Percentiles rank a stretch among this genome's conserved stretches.
phyloP scores from a whole-genome alignment of 1,140 invertebrate genomes.

The Onthophagus taurus region DNA sequence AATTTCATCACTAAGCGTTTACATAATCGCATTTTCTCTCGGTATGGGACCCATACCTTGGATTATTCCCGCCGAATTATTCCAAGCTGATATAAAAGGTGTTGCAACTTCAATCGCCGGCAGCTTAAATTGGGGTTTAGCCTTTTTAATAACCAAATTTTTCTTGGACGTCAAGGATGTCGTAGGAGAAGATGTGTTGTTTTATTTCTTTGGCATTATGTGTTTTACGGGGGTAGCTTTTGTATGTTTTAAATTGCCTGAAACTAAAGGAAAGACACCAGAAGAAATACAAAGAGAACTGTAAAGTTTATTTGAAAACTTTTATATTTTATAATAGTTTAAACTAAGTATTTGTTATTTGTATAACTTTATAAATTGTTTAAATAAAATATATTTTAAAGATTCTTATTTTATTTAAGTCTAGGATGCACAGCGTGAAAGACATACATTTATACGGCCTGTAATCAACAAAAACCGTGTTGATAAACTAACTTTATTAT shows the following conservation, averaged over 20 bases:
- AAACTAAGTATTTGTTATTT: too few relatives aligned
- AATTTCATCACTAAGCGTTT: constrained; percentile 59
- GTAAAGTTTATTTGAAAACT: too few relatives aligned
- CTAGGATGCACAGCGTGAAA: too few relatives aligned
- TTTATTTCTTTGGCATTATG: constrained; percentile 52
- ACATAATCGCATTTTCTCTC: constrained; percentile 66
- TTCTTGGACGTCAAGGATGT: constrained; percentile 8
- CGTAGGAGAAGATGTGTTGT: constrained; percentile 45
- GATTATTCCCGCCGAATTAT: constrained; percentile 68
- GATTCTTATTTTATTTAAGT: too few relatives aligned
- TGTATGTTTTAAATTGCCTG: constrained; percentile 59
- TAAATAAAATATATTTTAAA: too few relatives aligned
- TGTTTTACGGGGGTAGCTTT: constrained; percentile 54
- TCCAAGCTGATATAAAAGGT: constrained; percentile 65
- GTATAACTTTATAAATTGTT: too few relatives aligned
- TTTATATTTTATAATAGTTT: too few relatives aligned
- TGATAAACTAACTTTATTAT: too few relatives aligned
- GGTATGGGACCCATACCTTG: constrained; percentile 74
- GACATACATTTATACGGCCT: too few relatives aligned
- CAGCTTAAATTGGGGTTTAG: constrained; percentile 65
- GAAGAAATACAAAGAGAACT: constrained; percentile 53
- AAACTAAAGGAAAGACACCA: constrained; percentile 65
- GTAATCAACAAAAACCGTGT: too few relatives aligned
- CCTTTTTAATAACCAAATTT: constrained; percentile 73
- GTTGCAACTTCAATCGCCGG: constrained; percentile 61